A percentile compares a stretch with the other conserved stretches of the same genome.
Conservation (phyloP, 2,797 vertebrate genomes). For the Chaunax sp. region DNA sequence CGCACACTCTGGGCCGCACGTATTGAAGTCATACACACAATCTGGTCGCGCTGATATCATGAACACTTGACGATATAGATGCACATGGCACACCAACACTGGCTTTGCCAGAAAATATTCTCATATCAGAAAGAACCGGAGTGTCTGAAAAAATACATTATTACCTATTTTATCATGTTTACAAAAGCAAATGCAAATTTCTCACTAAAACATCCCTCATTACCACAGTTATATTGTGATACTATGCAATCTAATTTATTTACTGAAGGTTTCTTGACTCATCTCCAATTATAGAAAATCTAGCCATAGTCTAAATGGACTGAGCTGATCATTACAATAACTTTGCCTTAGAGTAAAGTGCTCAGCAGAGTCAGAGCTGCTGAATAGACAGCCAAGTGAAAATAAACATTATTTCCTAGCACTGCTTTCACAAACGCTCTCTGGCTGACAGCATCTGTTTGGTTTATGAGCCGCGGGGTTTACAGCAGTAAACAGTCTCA, state of each 20-base stretch:
- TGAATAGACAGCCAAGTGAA: constrained; percentile 43
- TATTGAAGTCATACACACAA: constrained; percentile 38
- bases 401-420: constrained; percentile 38
- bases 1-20: constrained; percentile 32
- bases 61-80: constrained; percentile 21
- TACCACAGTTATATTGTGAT: constrained; percentile 8
- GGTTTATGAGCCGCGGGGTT: constrained; percentile 25
- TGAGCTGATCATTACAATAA: constrained; percentile 52
- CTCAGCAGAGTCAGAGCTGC: constrained; percentile 28
- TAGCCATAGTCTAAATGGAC: constrained; percentile 44
- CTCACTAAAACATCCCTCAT: constrained; percentile 11
- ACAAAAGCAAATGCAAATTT: constrained; percentile 10
- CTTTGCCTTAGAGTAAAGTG: too few relatives aligned
- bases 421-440: constrained; percentile 30
- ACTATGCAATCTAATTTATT: constrained; percentile 58
- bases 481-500: constrained; percentile 28
- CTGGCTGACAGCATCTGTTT: constrained; percentile 31
- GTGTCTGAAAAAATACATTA: background rate
- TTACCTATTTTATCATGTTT: constrained; percentile 12
- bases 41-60: constrained; percentile 35
- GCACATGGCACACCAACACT: background rate
- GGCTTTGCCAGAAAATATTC: constrained; percentile 16
- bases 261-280: constrained; percentile 54
- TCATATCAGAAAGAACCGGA: background rate
- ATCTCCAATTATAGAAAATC: constrained; percentile 52